Conservation (phyloP, 1,140 invertebrate species). For the Caenorhabditis briggsae region DNA sequence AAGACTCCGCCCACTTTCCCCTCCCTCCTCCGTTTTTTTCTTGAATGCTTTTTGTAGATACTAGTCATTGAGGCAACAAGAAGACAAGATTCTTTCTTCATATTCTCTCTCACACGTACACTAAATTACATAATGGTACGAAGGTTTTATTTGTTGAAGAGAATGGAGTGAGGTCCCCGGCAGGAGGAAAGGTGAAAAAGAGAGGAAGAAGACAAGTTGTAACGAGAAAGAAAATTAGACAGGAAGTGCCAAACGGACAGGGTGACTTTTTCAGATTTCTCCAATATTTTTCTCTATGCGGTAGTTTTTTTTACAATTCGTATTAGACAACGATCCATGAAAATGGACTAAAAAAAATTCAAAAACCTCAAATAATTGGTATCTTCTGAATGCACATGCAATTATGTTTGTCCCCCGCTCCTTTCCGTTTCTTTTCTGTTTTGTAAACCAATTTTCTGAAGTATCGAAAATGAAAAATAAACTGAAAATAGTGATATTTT, state of each 20-base stretch:
- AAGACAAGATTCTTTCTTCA: background rate
- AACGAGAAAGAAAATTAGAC: background rate
- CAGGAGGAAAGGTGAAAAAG: background rate
- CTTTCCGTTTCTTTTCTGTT: no score
- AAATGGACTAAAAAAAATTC: no score
- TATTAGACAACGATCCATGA: no score
- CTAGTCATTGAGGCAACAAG: slow-evolving; percentile 30
- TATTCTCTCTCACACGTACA: slow-evolving; percentile 7
- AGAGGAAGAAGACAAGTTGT: background rate
- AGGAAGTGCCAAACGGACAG: background rate
- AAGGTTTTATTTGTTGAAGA: slow-evolving; percentile 19
- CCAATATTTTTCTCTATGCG: no score
- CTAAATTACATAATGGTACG: slow-evolving; percentile 52
- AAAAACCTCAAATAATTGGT: no score
- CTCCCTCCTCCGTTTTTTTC: slow-evolving; percentile 28
- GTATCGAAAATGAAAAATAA: no score
- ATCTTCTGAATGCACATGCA: no score
- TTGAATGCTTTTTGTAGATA: slow-evolving; percentile 40
- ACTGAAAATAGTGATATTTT: no score
- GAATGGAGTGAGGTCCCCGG: background rate
- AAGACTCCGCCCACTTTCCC: slow-evolving; percentile 5
- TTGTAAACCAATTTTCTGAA: no score
- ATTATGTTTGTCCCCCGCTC: no score
- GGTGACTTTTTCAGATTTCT: background rate
- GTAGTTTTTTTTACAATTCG: no score